phyloP scores from a whole-genome alignment of 2,113 vertebrate genomes.

The Aptenodytes patagonicus region DNA sequence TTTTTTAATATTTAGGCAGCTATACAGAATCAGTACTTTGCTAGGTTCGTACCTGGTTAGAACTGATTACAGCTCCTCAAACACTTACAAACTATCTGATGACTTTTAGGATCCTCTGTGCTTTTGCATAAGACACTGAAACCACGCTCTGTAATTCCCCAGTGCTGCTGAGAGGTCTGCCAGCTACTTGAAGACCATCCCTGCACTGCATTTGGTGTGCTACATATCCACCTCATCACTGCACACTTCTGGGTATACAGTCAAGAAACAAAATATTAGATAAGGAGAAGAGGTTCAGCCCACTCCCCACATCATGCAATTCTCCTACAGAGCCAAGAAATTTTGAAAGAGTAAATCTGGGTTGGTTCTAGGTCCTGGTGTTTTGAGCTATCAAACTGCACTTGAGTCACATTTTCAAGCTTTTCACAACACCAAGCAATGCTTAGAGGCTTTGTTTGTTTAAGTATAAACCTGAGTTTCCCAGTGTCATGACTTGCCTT shows the following conservation, averaged over 20 bases:
- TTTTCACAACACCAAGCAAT: not conserved
- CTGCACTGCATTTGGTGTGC: not conserved
- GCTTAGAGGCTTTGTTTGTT: not conserved
- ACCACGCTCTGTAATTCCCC: not conserved
- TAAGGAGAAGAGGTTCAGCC: not conserved
- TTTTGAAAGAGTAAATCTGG: not conserved
- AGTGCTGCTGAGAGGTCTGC: not conserved
- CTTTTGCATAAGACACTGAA: not conserved
- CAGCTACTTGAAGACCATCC: not conserved
- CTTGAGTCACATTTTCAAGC: not conserved
- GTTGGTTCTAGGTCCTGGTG: not conserved
- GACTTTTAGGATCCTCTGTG: not conserved
- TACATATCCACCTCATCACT: not conserved
- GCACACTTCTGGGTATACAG: not conserved
- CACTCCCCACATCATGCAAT: not conserved
- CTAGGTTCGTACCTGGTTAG: not conserved
- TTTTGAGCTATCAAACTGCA: not conserved
- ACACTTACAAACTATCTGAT: not conserved
- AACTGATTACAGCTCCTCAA: not conserved
- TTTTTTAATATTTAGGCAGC: not conserved
- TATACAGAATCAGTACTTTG: not conserved
- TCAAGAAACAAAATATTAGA: not conserved
- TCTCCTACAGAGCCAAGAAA: not conserved
- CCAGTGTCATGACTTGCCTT: not conserved
- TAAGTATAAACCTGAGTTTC: not conserved